Evolutionary conservation across 1,140 invertebrate genomes (phyloP), one percentile per base, ranked within the genome.

Genomic region (Reticulitermes speratus): DNA sequence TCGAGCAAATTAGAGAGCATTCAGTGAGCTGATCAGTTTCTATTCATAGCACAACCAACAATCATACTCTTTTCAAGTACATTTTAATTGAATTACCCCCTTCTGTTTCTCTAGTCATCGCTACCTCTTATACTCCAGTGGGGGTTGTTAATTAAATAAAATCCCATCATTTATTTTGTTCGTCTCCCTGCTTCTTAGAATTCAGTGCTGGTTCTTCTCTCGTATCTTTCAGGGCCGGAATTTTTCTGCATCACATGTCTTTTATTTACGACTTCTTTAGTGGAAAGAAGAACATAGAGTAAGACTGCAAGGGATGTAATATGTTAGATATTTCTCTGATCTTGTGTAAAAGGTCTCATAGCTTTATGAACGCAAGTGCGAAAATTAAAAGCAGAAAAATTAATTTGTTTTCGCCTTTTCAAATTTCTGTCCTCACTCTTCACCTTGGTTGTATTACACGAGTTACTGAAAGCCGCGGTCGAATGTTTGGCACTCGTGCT

Each of bases 71-170:
- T 75, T 30, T 30, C 65, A 75, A 75, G 65, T 75, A 75, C n/a
- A 75, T 75, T 75, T 75, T 75, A 75, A 75, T 75, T 75, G 65
- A 75, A 75, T 75, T 75, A 75, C n/a, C 65, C n/a, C 25, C 9
- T 75, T 75, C 25, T 75, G 65, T 75, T 75, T 75, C 65, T 65
- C 19, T 30, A 9, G 7, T 75, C 65, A 75, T 75, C 65, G 25
- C 65, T 75, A 75, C n/a, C 65, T 16, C 65, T 75, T 75, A 75
- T 30, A 9, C n/a, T 75, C 11, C 65, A 75, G 30, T n/a, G n/a
- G n/a, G n/a, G 65, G 65, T 75, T 11, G 65, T 75, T 75, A 75
- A 75, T 75, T 75, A 30, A 75, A 75, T 75, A 75, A 75, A 75
- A 75, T 75, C 65, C 14, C n/a, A 75, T 75, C 65, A 30, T 75